Evolutionary conservation across 2,888 invertebrate species (phyloP), one percentile per base, ranked within the genome.

Genomic region (Ophion ellenae): DNA sequence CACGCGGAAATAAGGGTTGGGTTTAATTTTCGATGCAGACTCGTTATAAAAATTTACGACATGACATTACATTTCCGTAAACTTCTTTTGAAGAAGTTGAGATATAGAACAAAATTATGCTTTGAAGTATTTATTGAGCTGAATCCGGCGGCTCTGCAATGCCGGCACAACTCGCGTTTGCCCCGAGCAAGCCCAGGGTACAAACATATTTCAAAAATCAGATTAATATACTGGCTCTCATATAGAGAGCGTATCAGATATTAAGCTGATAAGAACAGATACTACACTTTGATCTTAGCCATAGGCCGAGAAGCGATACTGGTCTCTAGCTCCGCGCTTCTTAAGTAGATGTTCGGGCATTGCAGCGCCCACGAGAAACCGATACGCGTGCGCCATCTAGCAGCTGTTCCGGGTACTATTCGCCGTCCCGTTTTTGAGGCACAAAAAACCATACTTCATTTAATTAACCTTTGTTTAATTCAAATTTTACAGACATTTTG

Each of bases 191-290:
- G 74, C 63, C 63, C 74, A 20, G 40, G 45, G 14, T 66, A 32
- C 10, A 28, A 32, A 76, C 36, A 28, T 17, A 1, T 63, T 63
- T 3, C 66, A 76, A 76, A 71, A 79, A 82, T 82, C 77, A 82
- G 77, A 73, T 83, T 77, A 83, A 83, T 77, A 83, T 73, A 77
- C 82, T 83, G 82, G 71, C 71, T 73, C 66, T 74, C 77, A 64
- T 53, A 81, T 81, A 63, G 76, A 75, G 40, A 40, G 70, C 76
- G 81, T 81, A 81, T 76, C 81, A 81, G 76, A 83, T 83, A 83
- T 83, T 83, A 77, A 77, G 77, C 82, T 77, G 77, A 83, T 83
- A 83, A 83, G 77, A 83, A 83, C 82, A 77, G 77, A 83, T 83
- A 76, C 74, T 75, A 75, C 74, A 75, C 74, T 75, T 74, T 75